A percentile compares a stretch with the other conserved stretches of the same genome.
These are phyloP conservation scores for Rhopalosiphum maidis DNA, from an alignment of 1,140 invertebrate species.

Conservation along the genomic window DNA sequence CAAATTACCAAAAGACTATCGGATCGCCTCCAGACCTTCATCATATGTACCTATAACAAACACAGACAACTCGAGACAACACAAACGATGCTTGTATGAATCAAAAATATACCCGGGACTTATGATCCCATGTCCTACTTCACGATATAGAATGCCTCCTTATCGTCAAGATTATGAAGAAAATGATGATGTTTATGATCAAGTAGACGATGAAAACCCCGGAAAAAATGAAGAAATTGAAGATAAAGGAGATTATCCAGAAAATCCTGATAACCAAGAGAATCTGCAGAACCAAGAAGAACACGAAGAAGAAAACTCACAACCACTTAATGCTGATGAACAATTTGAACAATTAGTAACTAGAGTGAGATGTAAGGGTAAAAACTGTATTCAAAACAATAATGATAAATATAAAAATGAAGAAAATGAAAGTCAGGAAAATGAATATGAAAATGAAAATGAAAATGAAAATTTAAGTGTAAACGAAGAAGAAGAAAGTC, in stretches of 20 bases:
- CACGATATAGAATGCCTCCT: background rate
- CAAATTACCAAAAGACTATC: background rate
- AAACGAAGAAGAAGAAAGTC: constrained; percentile 46
- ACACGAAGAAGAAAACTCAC: constrained; percentile 45
- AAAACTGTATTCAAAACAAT: constrained; percentile 35
- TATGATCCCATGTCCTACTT: constrained; percentile 49
- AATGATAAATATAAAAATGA: constrained; percentile 60
- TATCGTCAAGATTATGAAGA: background rate
- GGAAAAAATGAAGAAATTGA: constrained; percentile 56
- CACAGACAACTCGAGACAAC: background rate
- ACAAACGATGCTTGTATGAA: constrained; percentile 24
- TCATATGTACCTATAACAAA: constrained; percentile 54
- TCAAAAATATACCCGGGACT: constrained; percentile 49
- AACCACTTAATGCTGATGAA: constrained; percentile 57
- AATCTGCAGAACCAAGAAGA: constrained; percentile 56
- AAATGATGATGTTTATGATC: constrained; percentile 46
- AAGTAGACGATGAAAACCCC: background rate
- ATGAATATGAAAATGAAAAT: constrained; percentile 59
- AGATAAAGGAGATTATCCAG: constrained; percentile 64
- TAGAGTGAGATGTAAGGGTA: constrained; percentile 33
- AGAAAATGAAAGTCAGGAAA: constrained; percentile 62
- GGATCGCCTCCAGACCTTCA: background rate
- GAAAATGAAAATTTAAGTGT: constrained; percentile 60
- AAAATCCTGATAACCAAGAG: constrained; percentile 38
- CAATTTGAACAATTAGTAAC: constrained; percentile 55